Percentiles rank a stretch among this genome's conserved stretches.
Evolutionary conservation across 2,888 invertebrate genomes (phyloP).

Genomic region (Heliconius hortense): DNA sequence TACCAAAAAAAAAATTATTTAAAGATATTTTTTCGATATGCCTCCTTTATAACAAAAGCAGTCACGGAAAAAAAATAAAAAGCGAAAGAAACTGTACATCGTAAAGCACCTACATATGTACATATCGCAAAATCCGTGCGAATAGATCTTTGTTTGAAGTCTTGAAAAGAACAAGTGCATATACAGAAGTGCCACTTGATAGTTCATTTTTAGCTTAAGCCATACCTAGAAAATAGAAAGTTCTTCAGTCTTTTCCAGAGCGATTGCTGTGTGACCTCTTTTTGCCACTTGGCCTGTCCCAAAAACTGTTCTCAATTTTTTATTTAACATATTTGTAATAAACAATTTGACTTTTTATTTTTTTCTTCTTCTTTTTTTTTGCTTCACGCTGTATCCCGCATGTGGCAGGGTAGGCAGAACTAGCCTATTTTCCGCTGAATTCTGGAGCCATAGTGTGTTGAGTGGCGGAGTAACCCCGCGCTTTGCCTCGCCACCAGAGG

Average conservation of each 20-base stretch:
- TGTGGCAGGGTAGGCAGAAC: too few species aligned
- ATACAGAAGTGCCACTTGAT: conserved; percentile 16
- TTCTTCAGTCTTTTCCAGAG: conserved; percentile 20
- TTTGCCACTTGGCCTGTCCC: background rate
- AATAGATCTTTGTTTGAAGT: conserved; percentile 15
- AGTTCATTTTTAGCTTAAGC: conserved; percentile 17
- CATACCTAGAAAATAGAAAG: conserved; percentile 9
- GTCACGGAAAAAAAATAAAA: too few species aligned
- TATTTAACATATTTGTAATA: background rate
- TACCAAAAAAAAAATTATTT: too few species aligned
- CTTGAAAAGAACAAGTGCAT: conserved; percentile 17
- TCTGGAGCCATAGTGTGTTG: too few species aligned
- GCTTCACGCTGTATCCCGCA: too few species aligned
- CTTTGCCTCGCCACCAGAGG: too few species aligned
- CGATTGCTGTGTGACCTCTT: conserved; percentile 20
- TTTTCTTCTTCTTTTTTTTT: too few species aligned
- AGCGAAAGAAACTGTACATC: background rate
- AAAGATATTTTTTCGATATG: too few species aligned
- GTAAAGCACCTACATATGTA: background rate
- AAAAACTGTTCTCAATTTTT: conserved; percentile 10
- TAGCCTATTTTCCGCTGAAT: too few species aligned
- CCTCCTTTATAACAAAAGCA: too few species aligned
- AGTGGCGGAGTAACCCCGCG: too few species aligned
- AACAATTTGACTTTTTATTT: background rate
- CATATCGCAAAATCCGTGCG: background rate